Evolutionary conservation across 2,113 vertebrate genomes (phyloP).

Genomic region (Phaethornis superciliosus): DNA sequence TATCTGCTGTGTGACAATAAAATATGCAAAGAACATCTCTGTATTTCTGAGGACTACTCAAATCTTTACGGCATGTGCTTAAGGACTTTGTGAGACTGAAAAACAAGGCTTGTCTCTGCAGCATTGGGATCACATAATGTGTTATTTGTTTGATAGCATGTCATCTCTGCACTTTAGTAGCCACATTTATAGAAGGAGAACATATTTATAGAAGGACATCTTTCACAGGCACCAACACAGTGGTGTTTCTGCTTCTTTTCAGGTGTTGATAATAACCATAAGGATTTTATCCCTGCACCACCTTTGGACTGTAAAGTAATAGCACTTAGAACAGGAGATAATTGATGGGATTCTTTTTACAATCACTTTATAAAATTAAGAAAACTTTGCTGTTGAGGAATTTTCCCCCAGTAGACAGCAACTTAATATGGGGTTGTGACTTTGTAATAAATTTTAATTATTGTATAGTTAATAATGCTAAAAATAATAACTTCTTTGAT

Average conservation of each 20-base stretch:
- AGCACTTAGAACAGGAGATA: background rate
- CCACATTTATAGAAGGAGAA: background rate
- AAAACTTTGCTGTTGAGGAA: slow-evolving; percentile 42
- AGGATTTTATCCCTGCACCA: background rate
- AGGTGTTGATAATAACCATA: background rate
- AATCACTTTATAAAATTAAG: slow-evolving; percentile 43
- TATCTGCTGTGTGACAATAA: background rate
- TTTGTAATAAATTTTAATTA: slow-evolving; percentile 79
- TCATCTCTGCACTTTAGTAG: background rate
- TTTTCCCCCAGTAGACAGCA: slow-evolving; percentile 59
- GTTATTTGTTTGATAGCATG: background rate
- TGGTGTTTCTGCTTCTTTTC: slow-evolving; percentile 13
- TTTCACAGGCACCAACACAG: background rate
- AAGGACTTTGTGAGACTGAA: background rate
- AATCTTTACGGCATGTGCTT: background rate
- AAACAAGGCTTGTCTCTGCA: background rate
- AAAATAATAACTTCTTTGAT: slow-evolving; percentile 76
- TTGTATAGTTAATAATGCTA: slow-evolving; percentile 74
- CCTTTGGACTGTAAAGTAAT: background rate
- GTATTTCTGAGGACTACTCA: background rate
- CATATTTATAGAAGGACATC: background rate
- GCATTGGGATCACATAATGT: background rate
- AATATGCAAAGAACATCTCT: background rate
- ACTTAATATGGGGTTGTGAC: slow-evolving; percentile 72
- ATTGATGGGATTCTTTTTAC: slow-evolving; percentile 57